Conservation (phyloP, 2,797 vertebrate species). For the Spinus pinus region DNA sequence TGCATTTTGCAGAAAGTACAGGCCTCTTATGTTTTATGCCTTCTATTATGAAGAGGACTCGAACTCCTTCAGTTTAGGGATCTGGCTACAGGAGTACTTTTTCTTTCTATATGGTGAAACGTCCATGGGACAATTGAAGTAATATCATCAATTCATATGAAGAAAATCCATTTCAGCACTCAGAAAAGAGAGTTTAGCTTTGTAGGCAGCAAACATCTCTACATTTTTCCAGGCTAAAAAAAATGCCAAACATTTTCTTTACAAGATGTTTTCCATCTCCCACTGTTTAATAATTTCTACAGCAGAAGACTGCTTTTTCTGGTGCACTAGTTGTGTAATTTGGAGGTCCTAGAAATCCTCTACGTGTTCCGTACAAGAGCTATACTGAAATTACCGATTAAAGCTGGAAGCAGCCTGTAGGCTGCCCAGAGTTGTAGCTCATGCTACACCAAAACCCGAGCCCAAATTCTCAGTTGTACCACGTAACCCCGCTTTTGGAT, state of each 20-base stretch:
- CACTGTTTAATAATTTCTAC: not conserved
- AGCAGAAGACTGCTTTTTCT: not conserved
- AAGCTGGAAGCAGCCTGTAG: not conserved
- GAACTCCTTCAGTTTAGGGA: not conserved
- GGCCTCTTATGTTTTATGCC: not conserved
- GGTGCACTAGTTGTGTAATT: not conserved
- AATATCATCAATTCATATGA: not conserved
- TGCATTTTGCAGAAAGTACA: not conserved
- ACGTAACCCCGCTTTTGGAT: no score
- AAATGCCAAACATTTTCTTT: not conserved
- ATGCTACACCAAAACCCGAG: not conserved
- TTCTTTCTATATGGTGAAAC: not conserved
- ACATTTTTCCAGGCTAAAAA: not conserved
- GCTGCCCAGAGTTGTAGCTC: not conserved
- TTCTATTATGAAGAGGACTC: not conserved
- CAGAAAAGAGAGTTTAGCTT: not conserved
- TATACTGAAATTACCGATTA: not conserved
- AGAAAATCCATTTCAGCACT: not conserved
- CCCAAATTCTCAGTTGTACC: not conserved
- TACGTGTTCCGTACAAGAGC: not conserved
- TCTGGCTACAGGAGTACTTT: not conserved
- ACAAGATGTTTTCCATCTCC: not conserved
- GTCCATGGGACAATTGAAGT: not conserved
- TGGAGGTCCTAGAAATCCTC: not conserved
- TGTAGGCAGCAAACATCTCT: not conserved